Evolutionary conservation across 2,113 vertebrate species (phyloP), one percentile per base, ranked within the genome.

Genomic region (Phrynosoma platyrhinos): DNA sequence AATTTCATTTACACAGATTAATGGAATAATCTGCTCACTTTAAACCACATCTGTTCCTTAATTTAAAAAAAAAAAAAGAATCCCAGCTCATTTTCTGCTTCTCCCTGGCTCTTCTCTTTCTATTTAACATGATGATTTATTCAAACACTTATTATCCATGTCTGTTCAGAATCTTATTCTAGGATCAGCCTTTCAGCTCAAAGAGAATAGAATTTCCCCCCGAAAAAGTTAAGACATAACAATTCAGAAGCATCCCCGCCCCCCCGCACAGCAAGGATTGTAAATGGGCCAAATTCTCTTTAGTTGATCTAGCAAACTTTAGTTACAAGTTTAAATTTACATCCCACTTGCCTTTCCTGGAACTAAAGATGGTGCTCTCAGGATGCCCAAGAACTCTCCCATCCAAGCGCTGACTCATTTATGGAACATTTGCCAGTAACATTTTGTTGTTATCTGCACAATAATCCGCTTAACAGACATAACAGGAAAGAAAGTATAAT

Each of bases 261-360:
- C 86, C 71, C 4, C 8, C 36, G 36, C 36, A 36, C 36, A 36
- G 77, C 68, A 85, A 32, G 79, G 87, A 91, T 91, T 91, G 85
- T 75, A 85, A 83, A 94, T 86, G 91, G 2, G 86, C 86, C 93
- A 89, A 89, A 93, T 91, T 78, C 91, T 93, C 94, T 93, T 89
- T 58, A 83, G 94, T 90, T 53, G 40, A 78, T 20, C 10, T 53
- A n/a, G 12, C 6, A 30, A 16, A 16, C 47, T 40, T 83, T 64
- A 58, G 13, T 6, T 55, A 25, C 32, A 10, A 85, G 9, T 12
- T 47, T 9, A 64, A 32, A 40, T 84, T 58, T 75, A 62, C 36
- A 62, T 40, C 25, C 55, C 36, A 40, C 55, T n/a, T 75, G 36
- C 53, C 23, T 42, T 47, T 13, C 62, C 77, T 6, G 25, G 72